Conservation (phyloP, 2,797 vertebrate species). For the Chelonia mydas region DNA sequence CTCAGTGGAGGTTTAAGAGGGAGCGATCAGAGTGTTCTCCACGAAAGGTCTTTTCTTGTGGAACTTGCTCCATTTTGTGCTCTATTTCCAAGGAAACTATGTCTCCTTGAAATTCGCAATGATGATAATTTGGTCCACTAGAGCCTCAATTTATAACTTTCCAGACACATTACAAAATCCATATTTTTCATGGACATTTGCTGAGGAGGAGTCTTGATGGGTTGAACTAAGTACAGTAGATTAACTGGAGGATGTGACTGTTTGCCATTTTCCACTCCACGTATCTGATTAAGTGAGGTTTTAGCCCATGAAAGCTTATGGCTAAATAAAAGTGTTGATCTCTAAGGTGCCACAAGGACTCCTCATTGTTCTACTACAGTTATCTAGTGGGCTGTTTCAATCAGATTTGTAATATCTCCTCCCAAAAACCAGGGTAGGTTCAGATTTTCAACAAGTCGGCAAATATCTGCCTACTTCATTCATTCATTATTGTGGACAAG, state of each 20-base stretch:
- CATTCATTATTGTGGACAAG: not conserved
- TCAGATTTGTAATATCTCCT: not conserved
- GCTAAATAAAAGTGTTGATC: too few species aligned
- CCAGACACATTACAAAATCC: not conserved
- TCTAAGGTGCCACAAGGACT: too few species aligned
- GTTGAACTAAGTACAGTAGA: not conserved
- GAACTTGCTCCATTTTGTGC: not conserved
- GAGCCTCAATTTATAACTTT: not conserved
- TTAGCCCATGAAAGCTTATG: too few species aligned
- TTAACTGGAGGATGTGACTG: not conserved
- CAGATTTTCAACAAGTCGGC: not conserved
- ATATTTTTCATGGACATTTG: not conserved
- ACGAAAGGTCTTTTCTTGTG: not conserved
- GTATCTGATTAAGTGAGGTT: too few species aligned
- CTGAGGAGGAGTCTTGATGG: not conserved
- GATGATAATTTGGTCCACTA: not conserved
- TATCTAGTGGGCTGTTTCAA: not conserved
- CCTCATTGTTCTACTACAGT: not conserved
- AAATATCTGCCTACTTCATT: constrained; percentile 1
- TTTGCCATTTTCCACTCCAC: not conserved
- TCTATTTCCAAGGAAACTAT: not conserved
- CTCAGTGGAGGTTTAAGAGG: not conserved
- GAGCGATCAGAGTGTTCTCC: not conserved
- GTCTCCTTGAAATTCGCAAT: not conserved
- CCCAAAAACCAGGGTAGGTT: not conserved